Base-by-base conservation (phyloP, 2,113 vertebrate species). In the Apodemus sylvaticus region DNA sequence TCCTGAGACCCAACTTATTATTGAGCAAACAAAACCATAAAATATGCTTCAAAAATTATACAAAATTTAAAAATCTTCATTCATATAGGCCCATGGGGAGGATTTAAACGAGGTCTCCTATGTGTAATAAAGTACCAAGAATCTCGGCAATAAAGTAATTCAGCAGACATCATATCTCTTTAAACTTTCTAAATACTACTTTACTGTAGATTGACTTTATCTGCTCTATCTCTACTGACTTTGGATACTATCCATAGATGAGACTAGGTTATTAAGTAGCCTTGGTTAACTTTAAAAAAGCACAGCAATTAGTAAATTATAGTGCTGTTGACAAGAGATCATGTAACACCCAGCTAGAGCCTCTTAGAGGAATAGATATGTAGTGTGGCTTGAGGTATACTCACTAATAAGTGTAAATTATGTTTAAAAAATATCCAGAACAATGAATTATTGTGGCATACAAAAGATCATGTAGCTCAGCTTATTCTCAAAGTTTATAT, bases 201-300 rank as follows among this genome's bases (percentile, higher is more conserved):
- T 96, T 83, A 39, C 3, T 78, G 13, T 34, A 74, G 34, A 64
- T 1, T 14, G 51, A 36, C 7, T 24, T 48, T 29, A 71, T 74
- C 17, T 74, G 74, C 73, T 48, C 4, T 31, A 86, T 10, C 0
- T 45, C 22, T 45, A 7, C 19, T 24, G 81, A 85, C 48, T 70
- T 62, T 22, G 3, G 5, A 31, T 3, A 62, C n/a, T 68, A 34
- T 34, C 12, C 5, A 24, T 4, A n/a, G 26, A 1, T 3, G 17
- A 78, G 51, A 71, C 1, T 26, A 8, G 20, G 9, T 29, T 8
- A 7, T 7, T 29, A 76, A 42, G 3, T 11, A 22, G 0, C 17
- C 42, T 26, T 90, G 34, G 36, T 1, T 39, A 66, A 16, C 45
- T 93, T 73, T 45, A 34, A 39, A 36, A 83, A 73, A 31, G 31